Evolutionary conservation across 2,797 vertebrate genomes (phyloP).

Genomic region (Xerus rutilus): DNA sequence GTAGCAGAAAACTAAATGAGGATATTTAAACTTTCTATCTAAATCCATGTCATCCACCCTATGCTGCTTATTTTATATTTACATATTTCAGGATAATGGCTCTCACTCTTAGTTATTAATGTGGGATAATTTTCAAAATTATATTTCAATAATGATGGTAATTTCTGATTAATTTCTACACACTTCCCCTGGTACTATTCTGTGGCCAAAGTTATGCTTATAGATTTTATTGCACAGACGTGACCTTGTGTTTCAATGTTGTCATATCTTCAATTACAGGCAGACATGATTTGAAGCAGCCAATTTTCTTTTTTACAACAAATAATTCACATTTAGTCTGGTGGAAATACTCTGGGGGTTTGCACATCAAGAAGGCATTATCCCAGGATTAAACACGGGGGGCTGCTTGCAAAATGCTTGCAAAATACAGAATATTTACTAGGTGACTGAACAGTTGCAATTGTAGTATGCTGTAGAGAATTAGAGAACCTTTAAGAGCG

Average conservation of each 20-base stretch:
- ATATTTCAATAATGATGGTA: neutral
- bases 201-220: neutral
- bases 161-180: conserved; percentile 27
- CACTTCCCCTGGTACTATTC: neutral
- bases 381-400: conserved; percentile 76
- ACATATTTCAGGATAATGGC: neutral
- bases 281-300: conserved; percentile 26
- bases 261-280: conserved; percentile 31
- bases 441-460: conserved; percentile 60
- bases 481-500: conserved; percentile 40
- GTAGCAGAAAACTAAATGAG: neutral
- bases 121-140: conserved; percentile 11
- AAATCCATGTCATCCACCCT: neutral
- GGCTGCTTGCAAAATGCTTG: conserved; percentile 62
- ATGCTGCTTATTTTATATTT: neutral
- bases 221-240: neutral
- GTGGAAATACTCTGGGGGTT: conserved; percentile 67
- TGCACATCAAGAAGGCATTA: conserved; percentile 76
- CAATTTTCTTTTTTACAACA: conserved; percentile 42
- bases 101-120: neutral
- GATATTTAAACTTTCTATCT: neutral
- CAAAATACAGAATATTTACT: conserved; percentile 69
- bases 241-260: conserved; percentile 36
- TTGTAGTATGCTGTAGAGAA: conserved; percentile 52
- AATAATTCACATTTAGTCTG: conserved; percentile 63